Base-by-base conservation (phyloP, 35 echinoderm and acorn worm species). In the Ophioderma brevispina region DNA sequence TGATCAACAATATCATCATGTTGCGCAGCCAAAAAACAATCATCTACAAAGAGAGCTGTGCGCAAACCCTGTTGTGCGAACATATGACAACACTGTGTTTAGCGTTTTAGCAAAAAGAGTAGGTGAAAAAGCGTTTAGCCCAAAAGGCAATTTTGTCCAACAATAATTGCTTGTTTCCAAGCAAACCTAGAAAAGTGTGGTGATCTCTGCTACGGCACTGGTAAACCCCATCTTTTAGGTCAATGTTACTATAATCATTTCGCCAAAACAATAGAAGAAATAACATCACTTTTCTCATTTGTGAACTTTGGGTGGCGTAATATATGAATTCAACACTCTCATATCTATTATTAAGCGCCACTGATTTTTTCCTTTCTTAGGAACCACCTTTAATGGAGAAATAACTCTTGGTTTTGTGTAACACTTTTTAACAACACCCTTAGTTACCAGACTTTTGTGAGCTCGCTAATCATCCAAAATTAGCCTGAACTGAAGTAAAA, bases 281-380 rank as follows among this genome's bases (percentile, higher is more conserved):
- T 56, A 49, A 86, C 46, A 86, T 56, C 36, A 80, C 14, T 86
- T 49, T 86, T 56, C 84, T 86, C 11, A 75, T 40, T 40, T 33
- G 39, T 18, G 41, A 52, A 78, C 30, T 78, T n/a, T 78, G 14
- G 28, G 28, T 28, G 76, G 8, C 35, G 8, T 13, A 78, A 78
- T 36, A 78, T 32, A 28, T 13, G 78, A 80, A 80, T 34, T 80
- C 1, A 80, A 33, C 35, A 13, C 14, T 4, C 78, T 4, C 5
- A 80, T 13, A 41, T 80, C 78, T 17, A 80, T 80, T 13, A 80
- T 80, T 41, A 80, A 80, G 35, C 78, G 78, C 78, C 75, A 76
- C 23, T 76, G 75, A 25, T 8, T 31, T 76, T 76, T 80, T 13
- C n/a, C n/a, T n/a, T n/a, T 80, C 33, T 81, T 81, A 36, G 79